Evolutionary conservation across 2,113 vertebrate genomes (phyloP), one percentile per base, ranked within the genome.

Genomic region (Rissa tridactyla): DNA sequence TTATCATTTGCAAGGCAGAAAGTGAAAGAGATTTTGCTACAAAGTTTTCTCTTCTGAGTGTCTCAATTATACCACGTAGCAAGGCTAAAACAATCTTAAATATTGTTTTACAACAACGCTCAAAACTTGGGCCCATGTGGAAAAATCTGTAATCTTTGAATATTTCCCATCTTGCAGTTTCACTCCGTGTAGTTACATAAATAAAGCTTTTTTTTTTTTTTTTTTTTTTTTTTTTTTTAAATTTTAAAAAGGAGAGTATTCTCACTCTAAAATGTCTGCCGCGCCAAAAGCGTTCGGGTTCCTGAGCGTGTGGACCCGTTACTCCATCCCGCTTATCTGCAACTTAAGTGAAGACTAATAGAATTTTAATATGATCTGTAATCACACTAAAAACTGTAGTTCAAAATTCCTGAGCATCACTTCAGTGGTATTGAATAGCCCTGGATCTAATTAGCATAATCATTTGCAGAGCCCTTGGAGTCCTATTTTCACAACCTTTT

Each of bases 321-420:
- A 61, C 72, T 90, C 57, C 65, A 61, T 36, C 62, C 42, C 47
- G 36, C 58, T 82, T 83, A n/a, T 27, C 92, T 55, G 18, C 68
- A 75, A 97, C 61, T 95, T 94, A 93, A 95, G 95, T 25, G 58
- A 88, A 84, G 92, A 77, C 94, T 97, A 97, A 97, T 96, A 97
- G 97, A 97, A 98, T 97, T 98, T 98, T 97, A 97, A 97, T 97
- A 97, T 64, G 81, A 97, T 96, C 95, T 90, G 97, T 98, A 98
- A 98, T 97, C 97, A 97, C 97, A 96, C 93, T 97, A 97, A 97
- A 98, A 98, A 96, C 93, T 94, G 95, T 95, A 96, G 96, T 97
- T 97, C 97, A 97, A 90, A 95, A 97, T 97, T 98, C 95, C 97
- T 96, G 96, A 97, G 96, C 96, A 97, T 97, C 94, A 81, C 95